These are phyloP conservation scores for Lamellibrachia luymesi DNA, from an alignment of 1,140 invertebrate genomes.

Conservation along the genomic window DNA sequence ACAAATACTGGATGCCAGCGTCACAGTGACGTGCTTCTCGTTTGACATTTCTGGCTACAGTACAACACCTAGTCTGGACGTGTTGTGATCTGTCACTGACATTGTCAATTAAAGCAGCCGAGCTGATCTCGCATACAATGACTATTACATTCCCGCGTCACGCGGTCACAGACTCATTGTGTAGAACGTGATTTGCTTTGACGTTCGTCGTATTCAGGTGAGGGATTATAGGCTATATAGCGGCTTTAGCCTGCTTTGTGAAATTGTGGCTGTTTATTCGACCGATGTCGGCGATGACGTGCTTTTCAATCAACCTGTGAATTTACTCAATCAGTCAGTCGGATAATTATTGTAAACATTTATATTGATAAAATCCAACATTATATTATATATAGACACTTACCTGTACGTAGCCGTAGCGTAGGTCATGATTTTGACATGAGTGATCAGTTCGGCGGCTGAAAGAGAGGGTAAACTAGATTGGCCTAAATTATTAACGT, in stretches of 20 bases:
- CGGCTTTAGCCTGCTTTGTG: background rate
- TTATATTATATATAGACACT: no score
- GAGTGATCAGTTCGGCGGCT: no score
- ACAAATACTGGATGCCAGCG: no score
- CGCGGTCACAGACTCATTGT: no score
- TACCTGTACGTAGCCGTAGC: no score
- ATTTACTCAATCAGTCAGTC: background rate
- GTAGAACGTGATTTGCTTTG: background rate
- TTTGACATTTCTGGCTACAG: background rate
- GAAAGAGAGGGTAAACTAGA: no score
- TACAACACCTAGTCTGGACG: background rate
- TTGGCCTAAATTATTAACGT: no score
- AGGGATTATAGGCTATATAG: background rate
- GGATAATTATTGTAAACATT: background rate
- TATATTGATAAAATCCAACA: no score
- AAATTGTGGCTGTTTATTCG: background rate
- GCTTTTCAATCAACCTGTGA: background rate
- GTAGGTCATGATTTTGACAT: no score
- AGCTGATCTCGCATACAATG: background rate
- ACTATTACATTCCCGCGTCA: background rate
- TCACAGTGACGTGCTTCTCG: background rate
- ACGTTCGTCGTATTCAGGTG: background rate
- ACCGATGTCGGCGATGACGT: background rate
- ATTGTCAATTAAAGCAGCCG: background rate
- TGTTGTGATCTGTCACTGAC: background rate